Evolutionary conservation across 1,140 invertebrate genomes (phyloP).

Genomic region (Globodera ellingtonae): DNA sequence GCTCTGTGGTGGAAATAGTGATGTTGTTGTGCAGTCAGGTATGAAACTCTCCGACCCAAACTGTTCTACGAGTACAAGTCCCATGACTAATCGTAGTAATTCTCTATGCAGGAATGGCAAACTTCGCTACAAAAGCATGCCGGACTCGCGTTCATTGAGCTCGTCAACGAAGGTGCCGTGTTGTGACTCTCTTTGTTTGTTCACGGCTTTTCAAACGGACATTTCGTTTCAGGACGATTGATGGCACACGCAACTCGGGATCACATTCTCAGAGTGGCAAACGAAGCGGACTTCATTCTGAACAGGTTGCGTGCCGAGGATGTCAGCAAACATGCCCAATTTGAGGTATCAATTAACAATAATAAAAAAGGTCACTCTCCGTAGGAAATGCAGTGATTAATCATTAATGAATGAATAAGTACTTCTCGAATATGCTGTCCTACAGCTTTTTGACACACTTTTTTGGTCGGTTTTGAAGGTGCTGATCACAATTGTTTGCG

Average conservation of each 20-base stretch:
- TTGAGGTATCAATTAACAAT: conserved; percentile 79
- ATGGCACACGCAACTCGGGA: conserved; percentile 98
- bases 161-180: conserved; percentile 93
- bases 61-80: neutral
- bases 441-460: no score
- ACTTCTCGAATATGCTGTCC: no score
- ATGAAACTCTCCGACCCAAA: neutral
- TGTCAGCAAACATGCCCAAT: conserved; percentile 96
- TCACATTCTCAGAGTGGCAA: conserved; percentile 98
- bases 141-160: conserved; percentile 95
- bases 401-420: no score
- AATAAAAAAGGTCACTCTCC: no score
- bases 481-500: no score
- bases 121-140: conserved; percentile 99
- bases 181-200: conserved; percentile 1
- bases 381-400: no score
- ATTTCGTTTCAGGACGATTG: conserved; percentile 71
- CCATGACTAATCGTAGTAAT: neutral
- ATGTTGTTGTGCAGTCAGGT: conserved; percentile 91
- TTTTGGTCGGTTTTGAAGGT: no score
- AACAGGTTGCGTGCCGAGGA: conserved; percentile 98
- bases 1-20: conserved; percentile 93
- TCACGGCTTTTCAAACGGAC: neutral
- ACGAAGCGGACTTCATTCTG: conserved; percentile 98
- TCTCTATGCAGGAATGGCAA: conserved; percentile 84